Evolutionary conservation across 1,140 invertebrate genomes (phyloP).

Genomic region (Helicoverpa armigera): DNA sequence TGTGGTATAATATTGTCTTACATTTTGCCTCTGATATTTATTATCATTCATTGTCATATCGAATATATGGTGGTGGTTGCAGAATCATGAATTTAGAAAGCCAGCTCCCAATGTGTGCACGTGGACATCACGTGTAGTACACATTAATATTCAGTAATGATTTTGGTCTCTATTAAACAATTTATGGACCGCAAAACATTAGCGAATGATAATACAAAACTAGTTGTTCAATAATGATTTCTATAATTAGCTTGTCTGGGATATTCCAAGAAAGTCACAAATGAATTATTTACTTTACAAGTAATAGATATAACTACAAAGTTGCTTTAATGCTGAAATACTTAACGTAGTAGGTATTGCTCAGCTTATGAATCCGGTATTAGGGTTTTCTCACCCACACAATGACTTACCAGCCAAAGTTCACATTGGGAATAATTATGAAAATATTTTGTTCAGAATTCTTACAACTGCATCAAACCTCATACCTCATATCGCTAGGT

Average conservation of each 20-base stretch:
- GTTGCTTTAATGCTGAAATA: too few relatives aligned
- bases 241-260: not conserved
- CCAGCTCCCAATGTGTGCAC: not conserved
- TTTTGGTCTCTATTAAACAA: not conserved
- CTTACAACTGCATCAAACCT: too few relatives aligned
- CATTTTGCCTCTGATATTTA: not conserved
- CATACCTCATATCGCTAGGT: too few relatives aligned
- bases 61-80: not conserved
- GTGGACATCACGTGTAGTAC: not conserved
- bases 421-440: too few relatives aligned
- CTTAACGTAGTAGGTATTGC: too few relatives aligned
- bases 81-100: not conserved
- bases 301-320: too few relatives aligned
- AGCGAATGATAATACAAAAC: not conserved
- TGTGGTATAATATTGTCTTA: not conserved
- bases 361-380: too few relatives aligned
- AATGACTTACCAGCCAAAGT: too few relatives aligned
- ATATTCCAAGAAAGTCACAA: not conserved
- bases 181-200: conserved; percentile 8
- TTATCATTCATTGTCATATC: not conserved
- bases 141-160: not conserved
- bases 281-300: not conserved
- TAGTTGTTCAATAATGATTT: not conserved
- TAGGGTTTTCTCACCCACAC: too few relatives aligned
- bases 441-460: too few relatives aligned